Percentiles rank a stretch among this genome's conserved stretches.
These are phyloP conservation scores for Dunckerocampus dactyliophorus DNA, from an alignment of 2,113 vertebrate genomes.

Conservation along the genomic window DNA sequence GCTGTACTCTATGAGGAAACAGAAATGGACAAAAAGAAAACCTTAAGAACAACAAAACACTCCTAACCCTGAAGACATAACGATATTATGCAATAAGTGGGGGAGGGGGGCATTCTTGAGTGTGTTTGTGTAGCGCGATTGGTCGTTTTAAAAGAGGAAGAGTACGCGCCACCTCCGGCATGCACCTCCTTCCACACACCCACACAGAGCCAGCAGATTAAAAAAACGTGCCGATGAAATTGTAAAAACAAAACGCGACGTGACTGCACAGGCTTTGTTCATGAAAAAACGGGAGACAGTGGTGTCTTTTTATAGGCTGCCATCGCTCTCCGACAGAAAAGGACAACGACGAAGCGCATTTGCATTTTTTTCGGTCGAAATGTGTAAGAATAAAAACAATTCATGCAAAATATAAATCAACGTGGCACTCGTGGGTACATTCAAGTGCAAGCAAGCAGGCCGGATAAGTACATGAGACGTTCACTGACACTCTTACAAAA, in stretches of 20 bases:
- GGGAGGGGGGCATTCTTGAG: neutral
- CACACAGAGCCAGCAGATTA: neutral
- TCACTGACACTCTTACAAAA: neutral
- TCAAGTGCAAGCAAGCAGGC: neutral
- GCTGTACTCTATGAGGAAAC: constrained; percentile 34
- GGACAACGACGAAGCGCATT: constrained; percentile 25
- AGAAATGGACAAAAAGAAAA: constrained; percentile 16
- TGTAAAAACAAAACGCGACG: neutral
- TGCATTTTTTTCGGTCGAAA: constrained; percentile 18
- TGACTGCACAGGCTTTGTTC: too few species aligned
- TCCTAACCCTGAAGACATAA: constrained; percentile 46
- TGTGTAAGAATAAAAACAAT: neutral
- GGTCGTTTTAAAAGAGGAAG: neutral
- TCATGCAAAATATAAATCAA: neutral
- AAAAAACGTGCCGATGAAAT: neutral
- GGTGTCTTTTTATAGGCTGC: constrained; percentile 37
- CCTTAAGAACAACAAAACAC: constrained; percentile 48
- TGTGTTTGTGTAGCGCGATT: neutral
- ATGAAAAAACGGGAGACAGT: constrained; percentile 4
- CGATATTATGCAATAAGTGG: constrained; percentile 57
- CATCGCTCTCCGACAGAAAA: constrained; percentile 44
- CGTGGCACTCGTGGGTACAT: neutral
- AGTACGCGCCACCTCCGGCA: constrained; percentile 11
- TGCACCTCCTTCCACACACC: constrained; percentile 15
- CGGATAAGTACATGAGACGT: neutral